A percentile compares a stretch with the other conserved stretches of the same genome.
Conservation (phyloP, 2,888 invertebrate species). For the Perizoma affinitatum region DNA sequence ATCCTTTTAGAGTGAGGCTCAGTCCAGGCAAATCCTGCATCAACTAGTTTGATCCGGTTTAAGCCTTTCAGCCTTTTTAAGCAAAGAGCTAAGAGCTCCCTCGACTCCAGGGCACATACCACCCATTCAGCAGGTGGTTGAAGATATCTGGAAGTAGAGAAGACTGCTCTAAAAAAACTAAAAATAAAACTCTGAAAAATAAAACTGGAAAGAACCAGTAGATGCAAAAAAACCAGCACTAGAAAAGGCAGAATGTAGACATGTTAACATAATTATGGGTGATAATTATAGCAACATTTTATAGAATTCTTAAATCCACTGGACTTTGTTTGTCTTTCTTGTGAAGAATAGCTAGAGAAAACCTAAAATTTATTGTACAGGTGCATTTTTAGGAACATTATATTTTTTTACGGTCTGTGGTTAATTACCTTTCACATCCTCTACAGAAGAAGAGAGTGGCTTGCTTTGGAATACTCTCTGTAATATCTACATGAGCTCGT, state of each 20-base stretch:
- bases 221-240: too few species aligned
- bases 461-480: constrained; percentile 98
- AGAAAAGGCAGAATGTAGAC: too few species aligned
- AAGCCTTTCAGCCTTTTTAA: constrained; percentile 96
- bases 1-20: constrained; percentile 99
- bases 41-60: constrained; percentile 94
- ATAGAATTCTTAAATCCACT: too few species aligned
- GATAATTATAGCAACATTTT: too few species aligned
- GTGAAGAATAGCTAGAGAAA: too few species aligned
- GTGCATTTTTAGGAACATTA: too few species aligned
- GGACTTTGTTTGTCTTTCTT: too few species aligned
- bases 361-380: background rate
- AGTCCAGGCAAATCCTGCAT: constrained; percentile 99
- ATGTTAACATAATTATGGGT: too few species aligned
- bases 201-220: too few species aligned
- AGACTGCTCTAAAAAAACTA: background rate
- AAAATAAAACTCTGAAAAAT: too few species aligned
- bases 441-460: constrained; percentile 94
- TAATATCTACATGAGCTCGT: constrained; percentile 95
- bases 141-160: constrained; percentile 86
- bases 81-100: constrained; percentile 95
- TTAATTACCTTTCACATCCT: constrained; percentile 93
- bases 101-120: constrained; percentile 92
- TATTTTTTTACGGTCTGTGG: background rate
- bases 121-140: constrained; percentile 97